Evolutionary conservation across 2,888 invertebrate species (phyloP).

Genomic region (Eueremaeus valkanovi): DNA sequence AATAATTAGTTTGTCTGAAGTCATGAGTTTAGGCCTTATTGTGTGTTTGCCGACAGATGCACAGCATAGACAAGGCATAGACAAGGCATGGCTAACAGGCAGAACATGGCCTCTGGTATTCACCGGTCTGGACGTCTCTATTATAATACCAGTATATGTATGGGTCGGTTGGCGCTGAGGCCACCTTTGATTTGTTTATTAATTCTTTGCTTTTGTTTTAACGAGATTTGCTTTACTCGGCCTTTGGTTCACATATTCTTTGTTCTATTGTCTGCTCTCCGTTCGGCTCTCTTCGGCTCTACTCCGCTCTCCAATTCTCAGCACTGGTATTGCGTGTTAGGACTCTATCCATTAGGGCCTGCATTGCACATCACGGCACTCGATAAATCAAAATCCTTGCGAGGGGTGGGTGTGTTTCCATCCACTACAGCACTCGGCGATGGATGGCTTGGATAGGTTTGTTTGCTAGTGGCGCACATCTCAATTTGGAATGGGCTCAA

Average conservation of each 20-base stretch:
- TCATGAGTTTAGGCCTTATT: no score
- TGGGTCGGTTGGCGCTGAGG: neutral
- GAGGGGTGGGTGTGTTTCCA: slow-evolving; percentile 30
- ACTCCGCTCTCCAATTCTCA: neutral
- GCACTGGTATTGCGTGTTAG: slow-evolving; percentile 31
- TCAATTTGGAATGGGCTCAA: slow-evolving; percentile 25
- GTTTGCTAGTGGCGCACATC: slow-evolving; percentile 18
- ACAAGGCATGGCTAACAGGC: neutral
- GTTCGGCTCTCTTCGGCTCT: neutral
- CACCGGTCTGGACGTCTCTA: neutral
- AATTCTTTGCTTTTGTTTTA: slow-evolving; percentile 32
- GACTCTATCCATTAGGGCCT: slow-evolving; percentile 22
- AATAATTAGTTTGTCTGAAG: neutral
- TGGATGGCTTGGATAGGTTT: slow-evolving; percentile 20
- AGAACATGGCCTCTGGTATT: slow-evolving; percentile 10
- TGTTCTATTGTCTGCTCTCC: slow-evolving; percentile 5
- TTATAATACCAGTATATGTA: neutral
- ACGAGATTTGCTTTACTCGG: slow-evolving; percentile 21
- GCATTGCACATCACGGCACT: slow-evolving; percentile 23
- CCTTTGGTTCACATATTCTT: neutral
- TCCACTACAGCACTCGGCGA: slow-evolving; percentile 5
- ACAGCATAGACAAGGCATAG: neutral
- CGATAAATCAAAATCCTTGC: slow-evolving; percentile 26
- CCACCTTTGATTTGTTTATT: slow-evolving; percentile 28
- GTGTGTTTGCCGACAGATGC: no score